phyloP scores from a whole-genome alignment of 2,888 invertebrate species.

The Nomada flava region DNA sequence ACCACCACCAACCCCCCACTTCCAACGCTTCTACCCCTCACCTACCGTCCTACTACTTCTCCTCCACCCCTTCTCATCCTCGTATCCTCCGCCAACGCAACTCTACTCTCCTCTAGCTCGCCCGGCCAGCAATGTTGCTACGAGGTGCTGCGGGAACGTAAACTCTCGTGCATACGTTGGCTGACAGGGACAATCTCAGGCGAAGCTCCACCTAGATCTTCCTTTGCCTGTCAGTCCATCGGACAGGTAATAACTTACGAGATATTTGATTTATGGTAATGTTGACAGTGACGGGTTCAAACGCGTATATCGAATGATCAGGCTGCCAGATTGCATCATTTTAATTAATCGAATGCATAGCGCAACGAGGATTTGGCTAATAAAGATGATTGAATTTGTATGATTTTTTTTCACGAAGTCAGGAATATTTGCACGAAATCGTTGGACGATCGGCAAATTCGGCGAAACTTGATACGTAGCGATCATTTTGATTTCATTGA shows the following conservation, averaged over 20 bases:
- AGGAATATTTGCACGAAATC: too few relatives aligned
- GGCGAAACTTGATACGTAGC: too few relatives aligned
- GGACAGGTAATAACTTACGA: conserved; percentile 48
- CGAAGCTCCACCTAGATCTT: conserved; percentile 50
- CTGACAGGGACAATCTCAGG: conserved; percentile 44
- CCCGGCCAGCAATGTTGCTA: conserved; percentile 71
- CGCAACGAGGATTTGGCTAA: not conserved
- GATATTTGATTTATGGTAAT: conserved; percentile 53
- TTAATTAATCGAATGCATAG: conserved; percentile 8
- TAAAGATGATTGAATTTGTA: not conserved
- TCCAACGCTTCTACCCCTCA: conserved; percentile 50
- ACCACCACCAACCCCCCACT: conserved; percentile 62
- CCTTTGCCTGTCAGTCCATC: conserved; percentile 44
- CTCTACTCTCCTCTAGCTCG: conserved; percentile 58
- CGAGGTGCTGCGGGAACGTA: conserved; percentile 72
- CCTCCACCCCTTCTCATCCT: conserved; percentile 43
- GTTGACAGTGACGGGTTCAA: conserved; percentile 40
- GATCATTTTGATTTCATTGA: not conserved
- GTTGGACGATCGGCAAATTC: too few relatives aligned
- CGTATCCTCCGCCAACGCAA: conserved; percentile 65
- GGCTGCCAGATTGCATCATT: not conserved
- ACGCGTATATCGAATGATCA: conserved; percentile 33
- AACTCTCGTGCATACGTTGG: conserved; percentile 64
- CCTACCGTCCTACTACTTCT: conserved; percentile 36
- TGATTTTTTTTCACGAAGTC: too few relatives aligned